Percentiles rank a stretch among this genome's conserved stretches.
These are phyloP conservation scores for Zeuzera pyrina DNA, from an alignment of 2,888 invertebrate species.

Conservation along the genomic window DNA sequence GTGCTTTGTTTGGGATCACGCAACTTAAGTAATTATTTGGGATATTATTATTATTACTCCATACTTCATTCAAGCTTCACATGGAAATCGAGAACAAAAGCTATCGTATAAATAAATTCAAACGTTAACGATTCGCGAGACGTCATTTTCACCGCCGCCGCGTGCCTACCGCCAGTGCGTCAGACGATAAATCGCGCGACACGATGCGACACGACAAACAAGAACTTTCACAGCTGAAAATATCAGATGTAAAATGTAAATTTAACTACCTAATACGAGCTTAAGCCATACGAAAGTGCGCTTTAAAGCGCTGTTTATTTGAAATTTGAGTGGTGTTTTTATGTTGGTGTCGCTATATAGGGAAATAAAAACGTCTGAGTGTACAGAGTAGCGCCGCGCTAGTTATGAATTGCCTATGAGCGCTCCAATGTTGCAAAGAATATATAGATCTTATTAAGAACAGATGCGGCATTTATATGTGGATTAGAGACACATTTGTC, in stretches of 20 bases:
- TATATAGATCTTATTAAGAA: slow-evolving; percentile 13
- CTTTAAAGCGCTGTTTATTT: slow-evolving; percentile 61
- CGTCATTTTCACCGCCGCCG: too few species aligned
- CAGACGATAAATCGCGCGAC: too few species aligned
- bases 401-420: slow-evolving; percentile 65
- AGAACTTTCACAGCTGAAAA: slow-evolving; percentile 64
- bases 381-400: slow-evolving; percentile 28
- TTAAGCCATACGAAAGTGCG: slow-evolving; percentile 48
- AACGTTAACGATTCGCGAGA: too few species aligned
- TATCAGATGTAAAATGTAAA: slow-evolving; percentile 70
- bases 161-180: too few species aligned
- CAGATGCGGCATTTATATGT: slow-evolving; percentile 23
- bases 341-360: slow-evolving; percentile 49
- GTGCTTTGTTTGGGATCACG: too few species aligned
- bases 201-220: slow-evolving; percentile 39
- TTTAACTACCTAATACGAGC: slow-evolving; percentile 68
- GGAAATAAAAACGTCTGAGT: slow-evolving; percentile 67
- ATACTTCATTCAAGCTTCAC: too few species aligned
- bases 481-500: too few species aligned
- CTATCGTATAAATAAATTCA: too few species aligned
- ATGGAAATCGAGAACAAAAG: too few species aligned
- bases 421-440: slow-evolving; percentile 35
- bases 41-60: too few species aligned
- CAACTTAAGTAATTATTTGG: too few species aligned
- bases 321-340: slow-evolving; percentile 64